These are phyloP conservation scores for Brienomyrus brachyistius DNA, from an alignment of 2,113 vertebrate genomes.

Conservation along the genomic window DNA sequence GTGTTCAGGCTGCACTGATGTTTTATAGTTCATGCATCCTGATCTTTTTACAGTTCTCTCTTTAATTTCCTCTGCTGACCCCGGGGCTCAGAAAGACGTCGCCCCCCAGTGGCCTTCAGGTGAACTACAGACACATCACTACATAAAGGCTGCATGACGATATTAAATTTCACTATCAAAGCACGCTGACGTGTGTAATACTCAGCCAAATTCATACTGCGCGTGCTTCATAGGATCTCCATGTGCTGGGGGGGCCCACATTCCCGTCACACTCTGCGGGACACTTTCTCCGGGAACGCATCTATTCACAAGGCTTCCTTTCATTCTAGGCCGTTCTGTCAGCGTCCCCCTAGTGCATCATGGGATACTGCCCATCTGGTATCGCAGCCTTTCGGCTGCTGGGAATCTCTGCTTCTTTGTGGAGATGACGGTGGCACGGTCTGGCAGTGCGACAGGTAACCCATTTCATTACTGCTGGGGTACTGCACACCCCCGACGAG, in stretches of 20 bases:
- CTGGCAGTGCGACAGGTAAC: background rate
- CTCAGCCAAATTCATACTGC: background rate
- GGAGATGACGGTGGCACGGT: too few relatives aligned
- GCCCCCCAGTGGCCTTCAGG: background rate
- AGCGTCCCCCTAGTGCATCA: background rate
- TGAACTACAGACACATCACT: background rate
- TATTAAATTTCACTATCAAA: background rate
- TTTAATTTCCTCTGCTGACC: background rate
- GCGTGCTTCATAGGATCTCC: background rate
- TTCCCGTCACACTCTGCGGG: background rate
- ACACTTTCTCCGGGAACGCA: background rate
- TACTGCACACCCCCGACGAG: background rate
- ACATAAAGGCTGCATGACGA: background rate
- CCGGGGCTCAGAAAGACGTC: background rate
- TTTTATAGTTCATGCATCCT: background rate
- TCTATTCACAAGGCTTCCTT: background rate
- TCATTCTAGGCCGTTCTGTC: background rate
- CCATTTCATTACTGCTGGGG: background rate
- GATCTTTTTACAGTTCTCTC: background rate
- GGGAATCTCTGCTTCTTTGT: background rate
- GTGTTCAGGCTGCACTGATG: background rate
- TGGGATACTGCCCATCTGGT: background rate
- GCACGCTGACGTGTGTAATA: background rate
- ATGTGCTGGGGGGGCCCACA: background rate
- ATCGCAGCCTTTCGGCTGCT: background rate